Evolutionary conservation across 53 echinoderm and acorn worm species (phyloP), one percentile per base, ranked within the genome.

Genomic region (Temnopleurus reevesii): DNA sequence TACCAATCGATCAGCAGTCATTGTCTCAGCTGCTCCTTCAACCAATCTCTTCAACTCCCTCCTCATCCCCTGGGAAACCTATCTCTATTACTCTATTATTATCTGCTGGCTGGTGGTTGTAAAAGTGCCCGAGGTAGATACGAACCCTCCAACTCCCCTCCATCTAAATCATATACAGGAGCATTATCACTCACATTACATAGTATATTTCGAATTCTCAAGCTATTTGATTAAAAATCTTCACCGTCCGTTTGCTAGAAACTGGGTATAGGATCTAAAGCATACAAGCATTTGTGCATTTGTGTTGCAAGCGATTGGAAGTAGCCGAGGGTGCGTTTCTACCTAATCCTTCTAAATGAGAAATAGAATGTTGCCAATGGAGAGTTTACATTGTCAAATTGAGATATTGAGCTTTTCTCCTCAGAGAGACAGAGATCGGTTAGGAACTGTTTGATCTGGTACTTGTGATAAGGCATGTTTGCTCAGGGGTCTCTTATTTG

Each of bases 11-110:
- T 79, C 77, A 79, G 79, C 18, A 79, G 79, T 46, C 79, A 79
- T 79, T 79, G 79, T 79, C 79, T 79, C 79, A 79, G 79, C 79
- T 79, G 79, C 49, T 13, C 1, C 28, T 49, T 79, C 79, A 79
- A 25, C 79, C 79, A 49, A 79, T 79, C 49, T 29, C 49, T 27
- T 33, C 77, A 41, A 63, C 41, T 71, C 71, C 41, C 41, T 23
- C 56, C 36, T 41, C 71, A 71, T 71, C 71, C 33, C 10, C 41
- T 71, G 71, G 71, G 71, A 71, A 2, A 41, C 36, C 63, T 15
- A 33, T 63, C 63, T 63, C 63, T 63, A 29, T 63, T n/a, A n/a
- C n/a, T n/a, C n/a, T n/a, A n/a, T n/a, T n/a, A n/a, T n/a, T 63
- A 63, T 33, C 63, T 63, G 63, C 33, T 63, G 15, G 30, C 15